Base-by-base conservation (phyloP, 2,888 invertebrate species). In the Cephus nigrinus region DNA sequence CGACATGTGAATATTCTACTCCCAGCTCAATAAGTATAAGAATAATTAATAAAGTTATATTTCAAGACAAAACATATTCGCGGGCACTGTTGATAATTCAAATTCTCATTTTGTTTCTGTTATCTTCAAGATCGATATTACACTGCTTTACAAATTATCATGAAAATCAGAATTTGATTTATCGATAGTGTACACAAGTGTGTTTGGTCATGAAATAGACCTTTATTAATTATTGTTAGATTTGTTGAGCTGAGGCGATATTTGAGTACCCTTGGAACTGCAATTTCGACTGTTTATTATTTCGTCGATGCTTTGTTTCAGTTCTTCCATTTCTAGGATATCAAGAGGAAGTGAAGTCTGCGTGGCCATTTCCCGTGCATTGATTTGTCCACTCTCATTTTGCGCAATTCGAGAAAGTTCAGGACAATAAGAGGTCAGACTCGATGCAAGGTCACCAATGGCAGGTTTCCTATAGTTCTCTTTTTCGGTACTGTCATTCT, bases 221-320 rank as follows among this genome's bases (percentile, higher is more conserved):
- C 55, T 55, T 55, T 55, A 55, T 55, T 55, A 55, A 55, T 55
- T 55, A 55, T 55, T 55, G 23, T 55, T 33, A 33, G n/a, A 71
- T 77, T 90, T 90, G 76, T 89, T 88, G 74, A 87, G 80, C 76
- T 88, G 87, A 15, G 90, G 89, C 15, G 90, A 90, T 75, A 91
- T 90, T 79, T 91, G 91, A 3, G 91, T 91, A 23, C 87, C 90
- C 76, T 90, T 91, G 3, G 89, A 90, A 74, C 88, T 90, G 36
- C 88, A 89, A 79, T 86, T 88, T 30, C 90, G 85, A 78, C 86
- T 91, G 76, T 89, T 91, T 34, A 91, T 90, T 74, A 91, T 88
- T 75, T 91, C 91, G 73, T 91, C 90, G 80, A 91, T 91, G 78
- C 89, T 91, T 76, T 91, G 88, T 77, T 90, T 90, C n/a, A 91